phyloP scores from a whole-genome alignment of 1,140 invertebrate genomes.

The Bombus pascuorum region DNA sequence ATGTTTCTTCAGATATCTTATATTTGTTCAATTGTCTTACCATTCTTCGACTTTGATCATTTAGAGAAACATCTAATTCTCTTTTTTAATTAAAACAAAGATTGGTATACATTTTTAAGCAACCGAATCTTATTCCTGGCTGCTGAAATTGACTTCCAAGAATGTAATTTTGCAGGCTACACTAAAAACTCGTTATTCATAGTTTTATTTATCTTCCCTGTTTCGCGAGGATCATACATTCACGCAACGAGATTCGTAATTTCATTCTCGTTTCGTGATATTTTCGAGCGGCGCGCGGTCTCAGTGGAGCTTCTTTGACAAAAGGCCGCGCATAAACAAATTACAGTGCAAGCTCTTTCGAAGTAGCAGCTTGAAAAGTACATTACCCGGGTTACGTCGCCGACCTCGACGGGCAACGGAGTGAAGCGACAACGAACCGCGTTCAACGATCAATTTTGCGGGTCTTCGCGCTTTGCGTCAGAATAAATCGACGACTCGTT shows the following conservation, averaged over 20 bases:
- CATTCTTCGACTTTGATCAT: too few relatives aligned
- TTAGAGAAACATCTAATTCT: too few relatives aligned
- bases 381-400: slow-evolving; percentile 42
- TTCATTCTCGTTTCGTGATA: not conserved
- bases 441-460: slow-evolving; percentile 51
- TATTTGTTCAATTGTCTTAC: too few relatives aligned
- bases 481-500: not conserved
- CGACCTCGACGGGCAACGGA: not conserved
- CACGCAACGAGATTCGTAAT: not conserved
- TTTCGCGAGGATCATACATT: not conserved
- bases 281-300: not conserved
- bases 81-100: too few relatives aligned
- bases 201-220: not conserved
- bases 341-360: slow-evolving; percentile 35
- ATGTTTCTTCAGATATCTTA: too few relatives aligned
- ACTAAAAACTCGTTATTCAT: not conserved
- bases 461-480: not conserved
- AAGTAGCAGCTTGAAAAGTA: slow-evolving; percentile 24
- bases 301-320: not conserved
- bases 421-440: not conserved
- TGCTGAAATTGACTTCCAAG: not conserved
- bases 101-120: not conserved
- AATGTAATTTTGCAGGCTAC: not conserved
- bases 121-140: not conserved
- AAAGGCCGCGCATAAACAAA: slow-evolving; percentile 57